phyloP scores from a whole-genome alignment of 2,797 vertebrate species.

The Coreius guichenoti region DNA sequence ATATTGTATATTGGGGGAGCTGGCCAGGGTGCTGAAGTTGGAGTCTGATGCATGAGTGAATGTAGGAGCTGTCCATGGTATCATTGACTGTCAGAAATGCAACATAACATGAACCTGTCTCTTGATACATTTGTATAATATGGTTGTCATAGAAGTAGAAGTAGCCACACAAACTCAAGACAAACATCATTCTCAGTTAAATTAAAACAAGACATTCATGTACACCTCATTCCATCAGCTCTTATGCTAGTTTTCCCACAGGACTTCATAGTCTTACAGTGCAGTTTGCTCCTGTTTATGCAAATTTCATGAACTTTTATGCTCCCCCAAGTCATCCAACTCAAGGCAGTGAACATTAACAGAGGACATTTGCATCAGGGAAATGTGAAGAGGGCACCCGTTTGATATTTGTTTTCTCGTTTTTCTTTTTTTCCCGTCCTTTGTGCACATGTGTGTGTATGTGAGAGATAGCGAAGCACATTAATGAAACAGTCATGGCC shows the following conservation, averaged over 20 bases:
- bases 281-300: conserved; percentile 51
- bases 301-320: conserved; percentile 48
- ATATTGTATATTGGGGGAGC: background rate
- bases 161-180: background rate
- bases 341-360: conserved; percentile 51
- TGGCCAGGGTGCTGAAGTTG: conserved; percentile 37
- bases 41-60: background rate
- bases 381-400: conserved; percentile 49
- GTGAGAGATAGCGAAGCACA: conserved; percentile 52
- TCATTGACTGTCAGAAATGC: background rate
- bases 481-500: conserved; percentile 60
- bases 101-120: background rate
- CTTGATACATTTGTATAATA: background rate
- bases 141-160: background rate
- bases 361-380: conserved; percentile 51
- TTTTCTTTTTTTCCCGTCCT: conserved; percentile 18
- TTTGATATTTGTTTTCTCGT: conserved; percentile 58
- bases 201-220: background rate
- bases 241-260: conserved; percentile 20
- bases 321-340: conserved; percentile 52
- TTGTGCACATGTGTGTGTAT: conserved; percentile 31
- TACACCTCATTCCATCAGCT: conserved; percentile 4
- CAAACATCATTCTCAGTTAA: background rate
- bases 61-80: conserved; percentile 26
- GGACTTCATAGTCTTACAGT: conserved; percentile 29